Evolutionary conservation across 2,888 invertebrate species (phyloP).

Genomic region (Toxonevra muliebris): DNA sequence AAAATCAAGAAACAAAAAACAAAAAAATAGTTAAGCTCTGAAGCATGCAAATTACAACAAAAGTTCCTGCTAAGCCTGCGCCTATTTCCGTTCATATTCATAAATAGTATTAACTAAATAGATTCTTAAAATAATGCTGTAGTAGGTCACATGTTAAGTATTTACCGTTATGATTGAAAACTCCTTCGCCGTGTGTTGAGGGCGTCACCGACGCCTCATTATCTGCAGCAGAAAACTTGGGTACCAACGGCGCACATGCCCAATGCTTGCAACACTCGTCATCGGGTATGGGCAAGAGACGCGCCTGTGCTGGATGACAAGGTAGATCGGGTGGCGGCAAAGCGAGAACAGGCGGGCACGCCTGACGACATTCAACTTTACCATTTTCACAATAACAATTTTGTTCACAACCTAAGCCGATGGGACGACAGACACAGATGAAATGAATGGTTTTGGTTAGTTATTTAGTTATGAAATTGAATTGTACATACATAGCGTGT

Average conservation of each 20-base stretch:
- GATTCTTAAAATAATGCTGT: no score
- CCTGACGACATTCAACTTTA: constrained; percentile 83
- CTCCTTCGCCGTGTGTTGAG: constrained; percentile 25
- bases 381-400: constrained; percentile 90
- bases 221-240: constrained; percentile 41
- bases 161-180: constrained; percentile 50
- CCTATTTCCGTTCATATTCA: no score
- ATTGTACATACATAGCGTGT: no score
- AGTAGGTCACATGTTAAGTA: constrained; percentile 32
- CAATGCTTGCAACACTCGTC: constrained; percentile 89
- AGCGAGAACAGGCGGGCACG: constrained; percentile 80
- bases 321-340: constrained; percentile 78
- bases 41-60: no score
- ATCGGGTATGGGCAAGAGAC: constrained; percentile 72
- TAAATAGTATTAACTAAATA: no score
- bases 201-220: constrained; percentile 25
- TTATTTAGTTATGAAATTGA: constrained; percentile 16
- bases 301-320: constrained; percentile 75
- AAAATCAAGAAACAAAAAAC: no score
- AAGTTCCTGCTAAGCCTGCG: no score
- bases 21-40: no score
- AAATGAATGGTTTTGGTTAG: constrained; percentile 4
- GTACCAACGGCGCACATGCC: constrained; percentile 69
- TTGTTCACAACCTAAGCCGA: constrained; percentile 78
- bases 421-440: neutral